Conservation (phyloP, 2,113 vertebrate genomes). For the Condylura cristata region DNA sequence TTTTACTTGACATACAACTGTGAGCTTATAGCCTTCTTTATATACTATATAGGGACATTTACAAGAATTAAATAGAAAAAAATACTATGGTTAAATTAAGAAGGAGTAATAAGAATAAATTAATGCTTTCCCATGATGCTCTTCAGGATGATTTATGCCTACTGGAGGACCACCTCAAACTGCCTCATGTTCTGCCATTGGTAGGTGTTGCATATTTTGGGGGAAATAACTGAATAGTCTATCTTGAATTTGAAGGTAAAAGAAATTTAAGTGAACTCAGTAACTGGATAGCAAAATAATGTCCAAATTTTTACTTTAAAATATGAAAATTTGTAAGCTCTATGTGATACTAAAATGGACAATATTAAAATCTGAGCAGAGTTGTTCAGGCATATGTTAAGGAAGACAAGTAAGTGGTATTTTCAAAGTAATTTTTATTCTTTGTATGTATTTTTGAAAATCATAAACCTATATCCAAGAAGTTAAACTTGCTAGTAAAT, state of each 20-base stretch:
- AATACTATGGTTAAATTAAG: slow-evolving; percentile 12
- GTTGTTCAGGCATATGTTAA: slow-evolving; percentile 18
- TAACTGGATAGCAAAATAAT: slow-evolving; percentile 43
- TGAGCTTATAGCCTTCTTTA: slow-evolving; percentile 2
- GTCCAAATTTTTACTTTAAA: slow-evolving; percentile 8
- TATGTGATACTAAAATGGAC: neutral
- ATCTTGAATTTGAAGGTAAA: slow-evolving; percentile 30
- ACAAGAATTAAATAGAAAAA: neutral
- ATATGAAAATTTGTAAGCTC: neutral
- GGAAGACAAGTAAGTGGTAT: slow-evolving; percentile 16
- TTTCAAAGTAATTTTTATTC: slow-evolving; percentile 19
- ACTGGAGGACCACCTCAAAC: neutral
- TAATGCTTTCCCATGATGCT: neutral
- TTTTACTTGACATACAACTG: neutral
- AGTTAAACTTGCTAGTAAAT: slow-evolving; percentile 45
- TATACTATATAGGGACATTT: slow-evolving; percentile 16
- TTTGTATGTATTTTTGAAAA: slow-evolving; percentile 3
- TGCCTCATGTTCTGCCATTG: neutral
- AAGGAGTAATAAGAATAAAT: slow-evolving; percentile 12
- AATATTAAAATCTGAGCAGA: slow-evolving; percentile 36
- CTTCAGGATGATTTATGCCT: neutral
- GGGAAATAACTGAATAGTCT: slow-evolving; percentile 14
- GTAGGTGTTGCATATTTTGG: neutral
- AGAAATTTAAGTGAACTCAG: neutral
- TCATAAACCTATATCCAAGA: slow-evolving; percentile 34